Base-by-base conservation (phyloP, 2,113 vertebrate genomes). In the Leptosomus discolor region DNA sequence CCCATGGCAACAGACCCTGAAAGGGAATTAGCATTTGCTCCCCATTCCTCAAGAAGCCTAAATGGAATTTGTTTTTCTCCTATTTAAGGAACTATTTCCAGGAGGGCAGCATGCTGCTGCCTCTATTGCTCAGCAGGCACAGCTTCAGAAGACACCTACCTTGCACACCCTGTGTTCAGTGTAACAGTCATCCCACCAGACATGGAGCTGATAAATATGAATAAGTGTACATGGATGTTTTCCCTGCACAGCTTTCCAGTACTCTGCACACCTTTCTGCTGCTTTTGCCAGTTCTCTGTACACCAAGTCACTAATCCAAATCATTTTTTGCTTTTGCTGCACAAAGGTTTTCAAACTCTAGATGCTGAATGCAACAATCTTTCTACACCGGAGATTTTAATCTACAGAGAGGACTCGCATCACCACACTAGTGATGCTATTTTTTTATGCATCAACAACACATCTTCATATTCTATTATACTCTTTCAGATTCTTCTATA, bases 11-110 rank as follows among this genome's bases (percentile, higher is more conserved):
- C 97, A 60, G 88, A 68, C 94, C 89, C 88, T 90, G 94, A 94
- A 97, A 97, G 65, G 68, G 92, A 97, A 97, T 97, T 96, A 97
- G 97, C 96, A 96, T 96, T 96, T 94, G 85, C 94, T 93, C 85
- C 88, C 90, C 68, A 64, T 88, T 96, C 92, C 95, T 97, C 79
- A 5, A 94, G 85, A 70, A 80, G 85, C 88, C 90, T n/a, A 74
- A 53, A 50, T 30, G 92, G 95, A 92, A 92, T 95, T 73, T 85
- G 81, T 23, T 95, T 97, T 70, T 34, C 79, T 86, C 71, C 46
- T 34, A 12, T 51, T 65, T 29, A 61, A 58, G 51, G 68, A 86
- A 32, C 70, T 70, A 23, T 56, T 90, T 80, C 79, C 85, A 90
- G 79, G 26, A 92, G 50, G 29, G 54, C 46, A 21, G 57, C 6